These are phyloP conservation scores for Micoletzkya japonica DNA, from an alignment of 2,888 invertebrate genomes.

Conservation along the genomic window DNA sequence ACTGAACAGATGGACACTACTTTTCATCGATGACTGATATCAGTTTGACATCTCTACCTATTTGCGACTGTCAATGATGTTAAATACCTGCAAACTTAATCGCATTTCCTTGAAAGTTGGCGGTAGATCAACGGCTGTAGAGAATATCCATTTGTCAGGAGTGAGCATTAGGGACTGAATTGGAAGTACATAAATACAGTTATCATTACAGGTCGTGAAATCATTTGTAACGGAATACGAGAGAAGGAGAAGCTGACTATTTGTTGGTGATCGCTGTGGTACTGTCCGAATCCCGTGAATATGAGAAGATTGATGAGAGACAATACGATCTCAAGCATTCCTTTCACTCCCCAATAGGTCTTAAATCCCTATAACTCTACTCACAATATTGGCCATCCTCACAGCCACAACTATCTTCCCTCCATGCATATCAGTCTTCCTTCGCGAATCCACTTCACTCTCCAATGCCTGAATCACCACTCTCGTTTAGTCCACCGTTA, in stretches of 20 bases:
- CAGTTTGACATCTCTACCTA: no score
- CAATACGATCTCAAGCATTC: constrained; percentile 51
- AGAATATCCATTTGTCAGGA: constrained; percentile 57
- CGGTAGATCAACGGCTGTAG: constrained; percentile 43
- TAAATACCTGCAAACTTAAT: constrained; percentile 54
- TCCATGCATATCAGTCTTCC: constrained; percentile 55
- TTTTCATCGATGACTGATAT: no score
- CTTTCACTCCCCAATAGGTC: no score
- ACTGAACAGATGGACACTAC: no score
- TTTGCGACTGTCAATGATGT: no score
- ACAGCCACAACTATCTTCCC: constrained; percentile 57
- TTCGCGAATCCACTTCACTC: constrained; percentile 55
- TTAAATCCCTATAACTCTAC: constrained; percentile 7
- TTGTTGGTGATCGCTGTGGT: constrained; percentile 38
- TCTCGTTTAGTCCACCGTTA: no score
- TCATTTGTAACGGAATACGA: not conserved
- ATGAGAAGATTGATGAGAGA: constrained; percentile 55
- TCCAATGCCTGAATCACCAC: constrained; percentile 56
- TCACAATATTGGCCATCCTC: constrained; percentile 58
- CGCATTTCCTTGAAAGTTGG: constrained; percentile 51
- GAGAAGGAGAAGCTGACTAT: not conserved
- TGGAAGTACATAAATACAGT: not conserved
- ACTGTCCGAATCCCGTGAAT: constrained; percentile 60
- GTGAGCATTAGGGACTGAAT: constrained; percentile 52
- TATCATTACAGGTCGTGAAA: not conserved